Conservation (phyloP, 2,113 vertebrate species). For the Megaleporinus macrocephalus region DNA sequence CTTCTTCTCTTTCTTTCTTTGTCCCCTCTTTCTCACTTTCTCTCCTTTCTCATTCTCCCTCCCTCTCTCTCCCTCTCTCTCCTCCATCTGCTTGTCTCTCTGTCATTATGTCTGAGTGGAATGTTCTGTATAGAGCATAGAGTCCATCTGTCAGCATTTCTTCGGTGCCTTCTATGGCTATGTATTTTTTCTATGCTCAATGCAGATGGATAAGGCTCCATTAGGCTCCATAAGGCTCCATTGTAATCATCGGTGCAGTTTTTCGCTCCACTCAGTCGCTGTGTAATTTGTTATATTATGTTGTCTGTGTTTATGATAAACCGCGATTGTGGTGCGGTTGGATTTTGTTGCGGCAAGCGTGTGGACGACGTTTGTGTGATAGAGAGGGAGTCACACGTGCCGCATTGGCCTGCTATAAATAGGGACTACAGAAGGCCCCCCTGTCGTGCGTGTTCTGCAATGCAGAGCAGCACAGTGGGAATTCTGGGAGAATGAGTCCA, state of each 20-base stretch:
- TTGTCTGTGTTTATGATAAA: neutral
- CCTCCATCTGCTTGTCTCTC: constrained; percentile 18
- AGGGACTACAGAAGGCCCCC: constrained; percentile 61
- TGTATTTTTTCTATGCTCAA: neutral
- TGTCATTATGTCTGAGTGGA: neutral
- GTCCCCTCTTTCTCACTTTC: no score
- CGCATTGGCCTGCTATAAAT: constrained; percentile 59
- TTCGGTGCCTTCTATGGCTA: neutral
- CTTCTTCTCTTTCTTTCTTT: neutral
- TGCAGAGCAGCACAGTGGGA: constrained; percentile 61
- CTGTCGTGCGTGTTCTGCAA: constrained; percentile 57
- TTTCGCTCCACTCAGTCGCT: neutral
- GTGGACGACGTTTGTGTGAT: constrained; percentile 38
- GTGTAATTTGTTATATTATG: neutral
- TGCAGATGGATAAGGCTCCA: constrained; percentile 16
- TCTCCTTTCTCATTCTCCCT: neutral
- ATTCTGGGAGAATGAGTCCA: constrained; percentile 62
- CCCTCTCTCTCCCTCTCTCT: neutral
- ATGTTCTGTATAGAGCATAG: no score
- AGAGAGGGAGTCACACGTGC: constrained; percentile 42
- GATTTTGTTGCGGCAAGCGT: constrained; percentile 28
- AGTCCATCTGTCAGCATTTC: no score
- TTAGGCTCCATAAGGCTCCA: neutral
- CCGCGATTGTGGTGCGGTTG: neutral
- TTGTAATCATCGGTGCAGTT: neutral